Evolutionary conservation across 2,797 vertebrate genomes (phyloP), one percentile per base, ranked within the genome.

Genomic region (Pantherophis vulpinus): DNA sequence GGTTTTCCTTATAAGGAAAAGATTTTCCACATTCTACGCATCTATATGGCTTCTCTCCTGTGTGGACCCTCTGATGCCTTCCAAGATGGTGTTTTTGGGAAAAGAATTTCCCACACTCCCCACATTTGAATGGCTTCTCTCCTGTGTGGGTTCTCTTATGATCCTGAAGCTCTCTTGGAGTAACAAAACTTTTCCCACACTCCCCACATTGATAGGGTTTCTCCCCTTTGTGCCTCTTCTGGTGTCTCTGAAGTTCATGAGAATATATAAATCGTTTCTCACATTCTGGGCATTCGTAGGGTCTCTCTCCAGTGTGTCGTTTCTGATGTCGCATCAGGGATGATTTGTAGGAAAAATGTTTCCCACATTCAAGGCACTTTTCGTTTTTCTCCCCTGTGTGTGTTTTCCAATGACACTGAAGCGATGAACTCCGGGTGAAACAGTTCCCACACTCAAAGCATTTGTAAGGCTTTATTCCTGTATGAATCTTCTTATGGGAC

Each of bases 111-210:
- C 32, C 70, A 20, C 70, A 74, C 32, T 74, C 32, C 16, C 6
- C 32, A 74, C 70, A 74, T 3, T 74, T 37, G 16, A 74, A 74
- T 74, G 32, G 32, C 3, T 74, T 8, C 70, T 74, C 70, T 32
- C 70, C 70, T 0, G 32, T 74, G 32, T 74, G 70, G 70, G 7
- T 74, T 74, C 70, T 74, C 32, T 74, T 0, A 4, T 74, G 70
- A 74, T 18, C 2, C 66, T 18, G 66, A 0, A 18, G 0, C 32
- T 74, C 70, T 9, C 16, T 2, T 20, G 0, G 16, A 18, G 32
- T 4, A 74, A 18, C 0, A 37, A 37, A 74, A 37, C 3, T 2
- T 74, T 37, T 74, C 70, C 70, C 70, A 74, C 66, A 74, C 6
- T 32, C 14, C n/a, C n/a, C 66, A 37, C 70, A 74, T 74, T 37